A percentile compares a stretch with the other conserved stretches of the same genome.
phyloP scores from a whole-genome alignment of 2,888 invertebrate genomes.

The Petrolisthes cinctipes region DNA sequence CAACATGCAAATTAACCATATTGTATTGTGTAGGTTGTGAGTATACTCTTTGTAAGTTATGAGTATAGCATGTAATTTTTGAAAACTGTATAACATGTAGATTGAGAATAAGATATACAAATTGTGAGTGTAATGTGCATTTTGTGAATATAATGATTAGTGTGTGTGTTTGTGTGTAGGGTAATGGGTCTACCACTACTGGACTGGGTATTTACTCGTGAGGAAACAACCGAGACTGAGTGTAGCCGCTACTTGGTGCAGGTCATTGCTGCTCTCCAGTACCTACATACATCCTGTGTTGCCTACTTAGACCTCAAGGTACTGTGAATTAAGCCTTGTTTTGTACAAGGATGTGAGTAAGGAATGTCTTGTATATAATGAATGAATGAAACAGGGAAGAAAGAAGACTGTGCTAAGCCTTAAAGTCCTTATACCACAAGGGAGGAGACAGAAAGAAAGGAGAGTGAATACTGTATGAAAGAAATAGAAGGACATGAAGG shows the following conservation, averaged over 20 bases:
- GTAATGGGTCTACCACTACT: slow-evolving; percentile 51
- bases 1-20: too few species aligned
- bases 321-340: background rate
- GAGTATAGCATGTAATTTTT: too few species aligned
- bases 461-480: too few species aligned
- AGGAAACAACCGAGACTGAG: slow-evolving; percentile 46
- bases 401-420: background rate
- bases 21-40: too few species aligned
- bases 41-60: too few species aligned
- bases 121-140: too few species aligned
- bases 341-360: background rate
- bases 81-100: too few species aligned
- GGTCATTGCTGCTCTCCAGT: slow-evolving; percentile 42
- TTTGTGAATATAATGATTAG: too few species aligned
- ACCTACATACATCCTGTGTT: slow-evolving; percentile 27
- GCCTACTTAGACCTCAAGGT: slow-evolving; percentile 49
- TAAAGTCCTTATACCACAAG: background rate
- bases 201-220: slow-evolving; percentile 52
- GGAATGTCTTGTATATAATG: too few species aligned
- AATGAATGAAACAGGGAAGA: background rate
- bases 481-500: too few species aligned
- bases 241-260: slow-evolving; percentile 31
- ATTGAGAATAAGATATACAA: too few species aligned
- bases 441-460: background rate
- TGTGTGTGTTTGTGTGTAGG: background rate